Evolutionary conservation across 2,797 vertebrate genomes (phyloP).

Genomic region (Squalus acanthias): DNA sequence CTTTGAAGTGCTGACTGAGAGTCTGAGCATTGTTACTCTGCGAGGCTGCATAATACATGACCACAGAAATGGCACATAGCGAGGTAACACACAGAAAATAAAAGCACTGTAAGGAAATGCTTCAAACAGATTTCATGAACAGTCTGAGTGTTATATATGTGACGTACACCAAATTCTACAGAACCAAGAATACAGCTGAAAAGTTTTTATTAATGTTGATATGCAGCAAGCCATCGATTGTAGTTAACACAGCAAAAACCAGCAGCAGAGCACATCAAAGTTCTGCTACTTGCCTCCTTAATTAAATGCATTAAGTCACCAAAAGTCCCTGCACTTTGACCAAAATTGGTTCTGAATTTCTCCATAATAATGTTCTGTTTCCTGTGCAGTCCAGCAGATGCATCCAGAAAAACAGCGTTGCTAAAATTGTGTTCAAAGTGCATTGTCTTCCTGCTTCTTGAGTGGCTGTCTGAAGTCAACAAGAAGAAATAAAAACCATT

Average conservation of each 20-base stretch:
- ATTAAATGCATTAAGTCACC: background rate
- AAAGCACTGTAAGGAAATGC: background rate
- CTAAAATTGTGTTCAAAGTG: conserved; percentile 30
- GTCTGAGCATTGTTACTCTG: background rate
- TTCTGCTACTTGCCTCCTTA: background rate
- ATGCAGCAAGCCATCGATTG: background rate
- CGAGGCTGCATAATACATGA: conserved; percentile 12
- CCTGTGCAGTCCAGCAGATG: conserved; percentile 27
- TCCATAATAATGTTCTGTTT: conserved; percentile 17
- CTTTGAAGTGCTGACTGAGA: conserved; percentile 27
- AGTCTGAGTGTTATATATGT: background rate
- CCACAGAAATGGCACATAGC: background rate
- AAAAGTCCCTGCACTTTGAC: background rate
- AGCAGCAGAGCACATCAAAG: background rate
- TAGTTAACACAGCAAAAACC: background rate
- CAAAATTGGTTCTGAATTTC: background rate
- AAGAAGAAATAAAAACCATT: conserved; percentile 19
- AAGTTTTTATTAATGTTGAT: background rate
- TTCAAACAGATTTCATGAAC: conserved; percentile 19
- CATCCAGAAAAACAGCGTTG: background rate
- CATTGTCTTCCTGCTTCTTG: conserved; percentile 24
- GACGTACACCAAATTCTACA: background rate
- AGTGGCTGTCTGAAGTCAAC: conserved; percentile 25
- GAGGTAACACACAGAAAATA: conserved; percentile 25
- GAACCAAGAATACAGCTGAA: background rate